phyloP scores from a whole-genome alignment of 1,140 invertebrate genomes.

The Triops cancriformis region DNA sequence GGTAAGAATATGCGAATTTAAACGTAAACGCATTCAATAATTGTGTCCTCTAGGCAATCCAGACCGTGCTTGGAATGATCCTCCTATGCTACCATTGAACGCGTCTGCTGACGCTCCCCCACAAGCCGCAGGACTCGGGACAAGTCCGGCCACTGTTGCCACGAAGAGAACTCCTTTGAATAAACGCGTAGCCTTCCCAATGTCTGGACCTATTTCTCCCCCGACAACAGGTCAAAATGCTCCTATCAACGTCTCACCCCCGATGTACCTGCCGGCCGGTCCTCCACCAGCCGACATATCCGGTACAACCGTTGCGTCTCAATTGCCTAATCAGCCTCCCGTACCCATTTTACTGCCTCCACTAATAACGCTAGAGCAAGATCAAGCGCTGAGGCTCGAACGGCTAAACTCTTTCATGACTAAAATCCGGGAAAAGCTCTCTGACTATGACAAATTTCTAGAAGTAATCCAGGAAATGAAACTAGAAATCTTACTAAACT shows the following conservation, averaged over 20 bases:
- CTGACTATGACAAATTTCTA: slow-evolving; percentile 16
- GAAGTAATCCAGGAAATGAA: neutral
- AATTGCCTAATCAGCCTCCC: neutral
- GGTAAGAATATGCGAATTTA: neutral
- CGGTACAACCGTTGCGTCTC: neutral
- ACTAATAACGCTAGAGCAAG: neutral
- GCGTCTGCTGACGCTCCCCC: neutral
- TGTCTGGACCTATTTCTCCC: neutral
- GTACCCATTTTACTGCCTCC: neutral
- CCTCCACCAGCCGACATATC: neutral
- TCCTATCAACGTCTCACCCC: neutral
- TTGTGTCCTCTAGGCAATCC: slow-evolving; percentile 21
- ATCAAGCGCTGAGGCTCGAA: neutral
- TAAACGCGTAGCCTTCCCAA: slow-evolving; percentile 26
- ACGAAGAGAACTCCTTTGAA: slow-evolving; percentile 18
- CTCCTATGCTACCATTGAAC: slow-evolving; percentile 20
- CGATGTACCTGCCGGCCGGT: neutral
- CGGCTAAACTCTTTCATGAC: neutral
- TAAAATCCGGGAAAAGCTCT: neutral
- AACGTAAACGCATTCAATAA: neutral
- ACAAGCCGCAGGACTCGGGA: neutral
- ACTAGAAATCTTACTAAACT: neutral
- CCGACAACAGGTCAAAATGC: neutral
- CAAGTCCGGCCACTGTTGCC: neutral
- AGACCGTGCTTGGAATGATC: slow-evolving; percentile 27